Evolutionary conservation across 2,797 vertebrate genomes (phyloP).

Genomic region (Enteromius fasciolatus): DNA sequence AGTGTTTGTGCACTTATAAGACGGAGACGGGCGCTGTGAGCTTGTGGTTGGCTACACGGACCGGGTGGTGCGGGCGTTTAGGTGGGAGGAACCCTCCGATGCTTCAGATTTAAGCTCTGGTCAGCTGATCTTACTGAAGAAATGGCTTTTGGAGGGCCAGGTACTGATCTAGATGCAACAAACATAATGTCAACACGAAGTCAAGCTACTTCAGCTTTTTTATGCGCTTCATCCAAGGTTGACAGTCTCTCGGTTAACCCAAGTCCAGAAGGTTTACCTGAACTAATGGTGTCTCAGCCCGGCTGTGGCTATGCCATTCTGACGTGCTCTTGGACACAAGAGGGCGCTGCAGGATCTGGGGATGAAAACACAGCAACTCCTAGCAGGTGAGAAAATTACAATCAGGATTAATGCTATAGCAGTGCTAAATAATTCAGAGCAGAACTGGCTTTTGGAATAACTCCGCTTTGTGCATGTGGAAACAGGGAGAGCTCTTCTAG

Average conservation of each 20-base stretch:
- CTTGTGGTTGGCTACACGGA: slow-evolving; percentile 97
- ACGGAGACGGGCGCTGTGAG: slow-evolving; percentile 91
- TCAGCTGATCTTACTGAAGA: slow-evolving; percentile 92
- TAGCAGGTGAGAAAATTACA: slow-evolving; percentile 64
- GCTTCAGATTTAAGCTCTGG: slow-evolving; percentile 79
- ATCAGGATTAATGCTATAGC: background rate
- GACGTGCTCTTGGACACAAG: slow-evolving; percentile 89
- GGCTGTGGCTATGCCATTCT: slow-evolving; percentile 94
- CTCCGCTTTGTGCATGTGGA: background rate
- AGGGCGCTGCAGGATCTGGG: slow-evolving; percentile 65
- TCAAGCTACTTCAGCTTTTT: background rate
- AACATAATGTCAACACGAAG: background rate
- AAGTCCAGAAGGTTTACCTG: slow-evolving; percentile 84
- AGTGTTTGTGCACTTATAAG: slow-evolving; percentile 67
- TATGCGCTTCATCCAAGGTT: slow-evolving; percentile 75
- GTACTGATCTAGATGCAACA: slow-evolving; percentile 66
- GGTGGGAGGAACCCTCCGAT: slow-evolving; percentile 90
- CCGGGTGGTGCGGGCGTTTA: slow-evolving; percentile 94
- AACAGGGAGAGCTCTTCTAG: slow-evolving; percentile 79
- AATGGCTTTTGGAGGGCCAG: slow-evolving; percentile 98
- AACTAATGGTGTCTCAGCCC: slow-evolving; percentile 97
- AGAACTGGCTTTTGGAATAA: slow-evolving; percentile 10
- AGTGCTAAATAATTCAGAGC: slow-evolving; percentile 5
- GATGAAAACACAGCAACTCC: slow-evolving; percentile 69
- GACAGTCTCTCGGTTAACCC: slow-evolving; percentile 95